Base-by-base conservation (phyloP, 2,113 vertebrate species). In the Engraulis encrasicolus region DNA sequence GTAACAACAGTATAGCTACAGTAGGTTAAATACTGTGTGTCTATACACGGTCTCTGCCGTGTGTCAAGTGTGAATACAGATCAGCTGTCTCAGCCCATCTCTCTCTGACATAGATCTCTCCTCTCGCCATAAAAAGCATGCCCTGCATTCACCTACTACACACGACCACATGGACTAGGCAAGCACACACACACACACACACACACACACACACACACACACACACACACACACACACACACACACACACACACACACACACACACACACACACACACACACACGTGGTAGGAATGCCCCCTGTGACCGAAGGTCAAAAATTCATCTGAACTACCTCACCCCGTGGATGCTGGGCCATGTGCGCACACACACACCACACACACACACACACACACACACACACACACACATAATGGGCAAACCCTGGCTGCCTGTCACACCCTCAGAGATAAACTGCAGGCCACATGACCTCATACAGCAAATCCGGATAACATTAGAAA, bases 221-320 rank as follows among this genome's bases (percentile, higher is more conserved):
- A 7, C 6, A 9, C 6, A 50, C 6, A 6, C 19, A n/a, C 2
- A 20, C 37, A 19, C 38, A 11, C 36, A 19, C 11, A 18, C 38
- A 80, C n/a, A 85, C 27, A 52, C n/a, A 36, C 52, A 74, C 11
- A 66, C 54, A 61, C 1, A 81, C 50, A 12, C 34, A 77, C 12
- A 7, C 6, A 9, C 6, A 50, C 6, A 6, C 19, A n/a, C 2
- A 20, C 37, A 19, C 38, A 11, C 36, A 19, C 11, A 18, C 38
- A 80, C n/a, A 85, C 27, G 18, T n/a, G 27, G 7, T 6, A 34
- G 66, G 27, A 17, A 74, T 34, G 31, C 27, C 27, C 66, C 23
- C 66, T 74, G 12, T 74, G 11, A 74, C 2, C 50, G 82, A 40
- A 86, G 89, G 86, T 89, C 84, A 74, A 74, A 74, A 34, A 74